Conservation (phyloP, 1,140 invertebrate species). For the Drosophila neocordata region DNA sequence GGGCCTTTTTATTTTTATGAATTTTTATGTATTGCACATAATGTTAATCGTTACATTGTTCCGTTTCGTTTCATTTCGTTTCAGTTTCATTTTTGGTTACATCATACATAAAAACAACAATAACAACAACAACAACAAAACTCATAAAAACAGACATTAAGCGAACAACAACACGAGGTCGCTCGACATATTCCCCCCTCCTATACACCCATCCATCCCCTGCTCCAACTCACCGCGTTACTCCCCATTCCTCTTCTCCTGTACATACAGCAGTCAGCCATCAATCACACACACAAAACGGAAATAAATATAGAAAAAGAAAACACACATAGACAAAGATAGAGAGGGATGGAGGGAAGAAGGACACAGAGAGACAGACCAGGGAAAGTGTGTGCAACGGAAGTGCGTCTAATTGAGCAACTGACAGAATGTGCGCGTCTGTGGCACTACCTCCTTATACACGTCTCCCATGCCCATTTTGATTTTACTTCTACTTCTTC, state of each 20-base stretch:
- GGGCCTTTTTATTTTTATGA: slow-evolving; percentile 25
- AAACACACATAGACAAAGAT: slow-evolving; percentile 4
- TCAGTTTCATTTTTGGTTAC: slow-evolving; percentile 46
- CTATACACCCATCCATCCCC: neutral
- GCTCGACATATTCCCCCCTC: neutral
- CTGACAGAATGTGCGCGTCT: slow-evolving; percentile 68
- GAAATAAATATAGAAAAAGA: slow-evolving; percentile 70
- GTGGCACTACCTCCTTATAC: slow-evolving; percentile 1
- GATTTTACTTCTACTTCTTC: neutral
- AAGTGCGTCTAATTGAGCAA: slow-evolving; percentile 79
- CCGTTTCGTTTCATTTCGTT: slow-evolving; percentile 17
- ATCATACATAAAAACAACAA: slow-evolving; percentile 19
- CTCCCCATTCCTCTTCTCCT: neutral
- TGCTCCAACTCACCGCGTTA: too few relatives aligned
- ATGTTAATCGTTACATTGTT: slow-evolving; percentile 27
- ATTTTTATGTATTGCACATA: slow-evolving; percentile 25
- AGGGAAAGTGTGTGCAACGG: slow-evolving; percentile 44
- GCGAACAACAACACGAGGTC: slow-evolving; percentile 13
- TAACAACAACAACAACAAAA: neutral
- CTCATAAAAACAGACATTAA: slow-evolving; percentile 6
- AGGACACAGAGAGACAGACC: neutral
- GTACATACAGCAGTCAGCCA: slow-evolving; percentile 55
- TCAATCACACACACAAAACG: slow-evolving; percentile 75
- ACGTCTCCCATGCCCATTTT: neutral
- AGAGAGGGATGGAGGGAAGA: neutral